phyloP scores from a whole-genome alignment of 2,888 invertebrate species.

The Orchestes rusci region DNA sequence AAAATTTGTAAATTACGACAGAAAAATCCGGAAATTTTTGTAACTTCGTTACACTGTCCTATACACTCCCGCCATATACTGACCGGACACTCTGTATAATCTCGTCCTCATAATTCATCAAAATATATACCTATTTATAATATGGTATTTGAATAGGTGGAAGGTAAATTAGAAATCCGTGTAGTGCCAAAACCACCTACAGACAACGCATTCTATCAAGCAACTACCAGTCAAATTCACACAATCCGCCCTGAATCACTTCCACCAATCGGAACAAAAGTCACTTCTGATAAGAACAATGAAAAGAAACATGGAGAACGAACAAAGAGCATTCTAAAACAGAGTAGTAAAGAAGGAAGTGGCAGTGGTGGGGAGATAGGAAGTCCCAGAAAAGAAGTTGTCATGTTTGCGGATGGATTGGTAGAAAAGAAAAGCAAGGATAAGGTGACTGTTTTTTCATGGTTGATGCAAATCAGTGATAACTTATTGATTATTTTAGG shows the following conservation, averaged over 20 bases:
- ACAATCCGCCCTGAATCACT: conserved; percentile 24
- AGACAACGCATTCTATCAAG: conserved; percentile 11
- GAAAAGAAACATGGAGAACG: conserved; percentile 33
- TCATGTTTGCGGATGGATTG: conserved; percentile 37
- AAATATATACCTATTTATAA: too few species aligned
- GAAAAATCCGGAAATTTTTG: too few species aligned
- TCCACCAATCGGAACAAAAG: conserved; percentile 16
- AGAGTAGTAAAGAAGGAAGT: conserved; percentile 39
- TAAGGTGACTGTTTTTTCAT: too few species aligned
- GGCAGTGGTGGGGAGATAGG: conserved; percentile 31
- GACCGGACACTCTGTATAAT: too few species aligned
- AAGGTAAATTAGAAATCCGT: conserved; percentile 75
- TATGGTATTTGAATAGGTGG: too few species aligned
- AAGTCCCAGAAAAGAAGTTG: conserved; percentile 40
- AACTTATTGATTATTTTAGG: conserved; percentile 9
- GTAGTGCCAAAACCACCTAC: conserved; percentile 51
- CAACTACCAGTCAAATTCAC: conserved; percentile 19
- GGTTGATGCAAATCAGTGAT: too few species aligned
- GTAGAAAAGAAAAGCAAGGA: conserved; percentile 31
- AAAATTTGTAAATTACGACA: too few species aligned
- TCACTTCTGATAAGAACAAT: conserved; percentile 17
- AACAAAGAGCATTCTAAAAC: conserved; percentile 42
- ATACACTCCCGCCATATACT: too few species aligned
- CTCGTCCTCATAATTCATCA: too few species aligned
- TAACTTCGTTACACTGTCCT: too few species aligned